A percentile compares a stretch with the other conserved stretches of the same genome.
Evolutionary conservation across 2,888 invertebrate species (phyloP).

Genomic region (Scotopteryx bipunctaria): DNA sequence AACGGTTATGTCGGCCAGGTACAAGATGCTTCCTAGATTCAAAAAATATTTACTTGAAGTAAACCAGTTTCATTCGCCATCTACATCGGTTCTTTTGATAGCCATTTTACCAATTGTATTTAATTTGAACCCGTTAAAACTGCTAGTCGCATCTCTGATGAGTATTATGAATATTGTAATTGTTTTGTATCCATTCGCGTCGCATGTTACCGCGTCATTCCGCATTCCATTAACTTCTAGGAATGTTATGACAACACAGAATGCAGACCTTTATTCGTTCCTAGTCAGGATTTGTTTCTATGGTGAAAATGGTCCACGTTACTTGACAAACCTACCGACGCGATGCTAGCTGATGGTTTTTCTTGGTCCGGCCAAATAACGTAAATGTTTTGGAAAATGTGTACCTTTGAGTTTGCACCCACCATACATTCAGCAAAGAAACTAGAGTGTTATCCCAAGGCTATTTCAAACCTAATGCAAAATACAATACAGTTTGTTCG

Average conservation of each 20-base stretch:
- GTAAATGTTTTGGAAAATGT: too few relatives aligned
- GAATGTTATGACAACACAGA: constrained; percentile 53
- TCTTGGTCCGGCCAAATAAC: not conserved
- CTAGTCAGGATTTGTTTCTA: constrained; percentile 8
- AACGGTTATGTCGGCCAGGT: constrained; percentile 14
- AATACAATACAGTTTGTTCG: not conserved
- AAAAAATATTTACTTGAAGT: constrained; percentile 20
- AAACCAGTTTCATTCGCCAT: constrained; percentile 16
- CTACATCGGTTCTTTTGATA: constrained; percentile 6
- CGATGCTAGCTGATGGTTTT: too few relatives aligned
- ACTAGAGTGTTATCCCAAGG: not conserved
- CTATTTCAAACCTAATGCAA: not conserved
- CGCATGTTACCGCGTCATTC: constrained; percentile 64
- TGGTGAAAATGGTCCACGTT: not conserved
- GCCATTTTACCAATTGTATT: constrained; percentile 14
- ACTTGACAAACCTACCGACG: not conserved
- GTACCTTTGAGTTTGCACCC: too few relatives aligned
- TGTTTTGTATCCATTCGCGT: constrained; percentile 67
- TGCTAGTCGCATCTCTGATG: constrained; percentile 40
- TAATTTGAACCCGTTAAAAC: constrained; percentile 5
- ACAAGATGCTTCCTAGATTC: constrained; percentile 21
- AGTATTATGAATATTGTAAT: constrained; percentile 48
- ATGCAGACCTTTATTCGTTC: constrained; percentile 25
- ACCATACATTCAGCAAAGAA: too few relatives aligned
- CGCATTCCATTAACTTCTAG: constrained; percentile 66